These are phyloP conservation scores for Chrysochloris asiatica DNA, from an alignment of 2,113 vertebrate species.

Conservation along the genomic window DNA sequence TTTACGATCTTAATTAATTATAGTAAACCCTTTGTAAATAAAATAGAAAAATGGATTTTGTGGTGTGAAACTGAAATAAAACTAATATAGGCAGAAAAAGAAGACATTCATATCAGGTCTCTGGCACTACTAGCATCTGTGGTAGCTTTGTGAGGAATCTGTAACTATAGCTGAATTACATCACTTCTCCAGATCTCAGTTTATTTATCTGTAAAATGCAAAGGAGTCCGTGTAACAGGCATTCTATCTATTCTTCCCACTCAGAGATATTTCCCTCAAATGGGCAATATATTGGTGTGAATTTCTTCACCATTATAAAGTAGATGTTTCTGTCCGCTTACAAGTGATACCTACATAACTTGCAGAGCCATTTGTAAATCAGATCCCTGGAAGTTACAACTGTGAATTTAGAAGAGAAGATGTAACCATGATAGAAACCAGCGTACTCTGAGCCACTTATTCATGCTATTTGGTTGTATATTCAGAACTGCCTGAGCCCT, in stretches of 20 bases:
- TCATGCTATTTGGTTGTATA: neutral
- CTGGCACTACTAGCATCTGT: neutral
- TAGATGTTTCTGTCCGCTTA: neutral
- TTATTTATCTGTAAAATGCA: neutral
- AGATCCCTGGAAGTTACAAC: neutral
- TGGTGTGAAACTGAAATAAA: neutral
- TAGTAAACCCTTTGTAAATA: neutral
- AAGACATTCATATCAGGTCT: neutral
- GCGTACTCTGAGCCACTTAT: neutral
- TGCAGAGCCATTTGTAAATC: neutral
- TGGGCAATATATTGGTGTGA: too few species aligned
- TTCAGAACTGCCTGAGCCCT: neutral
- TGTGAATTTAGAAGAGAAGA: neutral
- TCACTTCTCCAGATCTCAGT: neutral
- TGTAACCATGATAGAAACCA: neutral
- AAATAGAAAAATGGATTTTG: neutral
- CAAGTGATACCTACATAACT: neutral
- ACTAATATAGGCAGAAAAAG: neutral
- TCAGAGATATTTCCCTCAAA: neutral
- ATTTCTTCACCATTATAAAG: fast-evolving
- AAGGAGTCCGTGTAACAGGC: neutral
- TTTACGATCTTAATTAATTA: neutral
- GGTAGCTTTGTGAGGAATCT: neutral
- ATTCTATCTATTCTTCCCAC: neutral
- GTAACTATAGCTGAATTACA: neutral